These are phyloP conservation scores for Drosophila oshimai DNA, from an alignment of 1,140 invertebrate species.

Conservation along the genomic window DNA sequence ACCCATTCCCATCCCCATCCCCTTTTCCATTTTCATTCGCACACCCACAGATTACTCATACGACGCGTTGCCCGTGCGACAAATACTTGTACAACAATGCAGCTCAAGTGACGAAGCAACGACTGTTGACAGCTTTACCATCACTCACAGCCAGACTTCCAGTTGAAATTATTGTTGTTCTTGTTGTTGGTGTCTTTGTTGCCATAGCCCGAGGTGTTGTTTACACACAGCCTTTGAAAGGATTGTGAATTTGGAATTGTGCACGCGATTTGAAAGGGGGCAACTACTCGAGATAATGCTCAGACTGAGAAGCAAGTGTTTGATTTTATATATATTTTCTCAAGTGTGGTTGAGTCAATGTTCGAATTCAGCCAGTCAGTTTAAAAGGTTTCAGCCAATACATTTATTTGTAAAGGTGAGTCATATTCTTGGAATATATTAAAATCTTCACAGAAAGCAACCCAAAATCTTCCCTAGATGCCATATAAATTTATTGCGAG, in stretches of 20 bases:
- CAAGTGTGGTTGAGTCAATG: neutral
- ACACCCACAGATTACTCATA: constrained; percentile 52
- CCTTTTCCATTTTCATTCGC: neutral
- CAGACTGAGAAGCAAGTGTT: neutral
- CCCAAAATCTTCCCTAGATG: no score
- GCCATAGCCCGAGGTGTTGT: constrained; percentile 56
- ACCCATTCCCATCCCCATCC: neutral
- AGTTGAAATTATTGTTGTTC: constrained; percentile 35
- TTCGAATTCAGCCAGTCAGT: no score
- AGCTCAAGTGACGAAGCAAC: constrained; percentile 65
- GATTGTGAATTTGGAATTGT: constrained; percentile 39
- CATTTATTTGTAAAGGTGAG: neutral
- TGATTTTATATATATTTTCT: neutral
- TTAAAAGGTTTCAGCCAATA: neutral
- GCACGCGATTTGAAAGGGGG: constrained; percentile 35
- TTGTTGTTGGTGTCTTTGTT: constrained; percentile 17
- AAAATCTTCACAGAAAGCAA: no score
- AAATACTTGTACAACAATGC: constrained; percentile 47
- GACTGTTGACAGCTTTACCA: constrained; percentile 68
- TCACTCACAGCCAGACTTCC: constrained; percentile 21
- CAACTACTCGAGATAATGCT: constrained; percentile 17
- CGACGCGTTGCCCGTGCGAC: constrained; percentile 45
- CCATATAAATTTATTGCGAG: no score
- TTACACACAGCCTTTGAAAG: constrained; percentile 38
- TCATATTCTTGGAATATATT: neutral